These are phyloP conservation scores for Eurytemora carolleeae DNA, from an alignment of 1,140 invertebrate genomes.

Conservation along the genomic window DNA sequence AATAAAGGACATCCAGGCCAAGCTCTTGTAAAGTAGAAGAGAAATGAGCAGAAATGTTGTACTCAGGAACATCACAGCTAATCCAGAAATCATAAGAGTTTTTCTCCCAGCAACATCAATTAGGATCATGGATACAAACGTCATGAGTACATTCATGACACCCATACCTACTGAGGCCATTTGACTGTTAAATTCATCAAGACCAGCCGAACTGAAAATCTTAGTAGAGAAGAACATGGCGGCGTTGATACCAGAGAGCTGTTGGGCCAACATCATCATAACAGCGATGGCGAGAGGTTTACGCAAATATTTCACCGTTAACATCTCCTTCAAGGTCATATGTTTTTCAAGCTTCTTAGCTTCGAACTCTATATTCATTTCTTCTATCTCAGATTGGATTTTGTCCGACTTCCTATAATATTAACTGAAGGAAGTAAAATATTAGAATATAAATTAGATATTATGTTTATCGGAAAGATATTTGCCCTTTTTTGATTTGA, in stretches of 20 bases:
- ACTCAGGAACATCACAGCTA: slow-evolving; percentile 47
- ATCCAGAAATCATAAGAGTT: slow-evolving; percentile 52
- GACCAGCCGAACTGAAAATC: slow-evolving; percentile 49
- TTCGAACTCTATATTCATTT: slow-evolving; percentile 59
- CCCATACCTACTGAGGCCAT: slow-evolving; percentile 69
- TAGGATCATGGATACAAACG: slow-evolving; percentile 56
- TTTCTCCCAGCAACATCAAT: slow-evolving; percentile 61
- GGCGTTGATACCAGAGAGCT: slow-evolving; percentile 71
- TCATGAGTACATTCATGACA: slow-evolving; percentile 66
- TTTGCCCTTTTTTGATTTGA: too few species aligned
- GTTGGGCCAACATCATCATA: slow-evolving; percentile 67
- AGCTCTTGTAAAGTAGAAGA: slow-evolving; percentile 11
- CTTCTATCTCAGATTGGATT: slow-evolving; percentile 64
- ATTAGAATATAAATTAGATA: slow-evolving; percentile 49
- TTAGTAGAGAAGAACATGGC: slow-evolving; percentile 59
- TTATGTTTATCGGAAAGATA: too few species aligned
- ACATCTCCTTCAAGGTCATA: slow-evolving; percentile 46
- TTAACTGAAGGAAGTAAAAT: too few species aligned
- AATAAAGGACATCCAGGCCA: slow-evolving; percentile 37
- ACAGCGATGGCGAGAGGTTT: slow-evolving; percentile 58
- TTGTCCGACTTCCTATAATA: too few species aligned
- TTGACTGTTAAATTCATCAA: slow-evolving; percentile 37
- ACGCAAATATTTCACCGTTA: slow-evolving; percentile 44
- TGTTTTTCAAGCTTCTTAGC: slow-evolving; percentile 46
- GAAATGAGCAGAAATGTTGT: slow-evolving; percentile 42